A percentile compares a stretch with the other conserved stretches of the same genome.
Conservation (phyloP, 2,888 invertebrate genomes). For the Eupeodes latifasciatus region DNA sequence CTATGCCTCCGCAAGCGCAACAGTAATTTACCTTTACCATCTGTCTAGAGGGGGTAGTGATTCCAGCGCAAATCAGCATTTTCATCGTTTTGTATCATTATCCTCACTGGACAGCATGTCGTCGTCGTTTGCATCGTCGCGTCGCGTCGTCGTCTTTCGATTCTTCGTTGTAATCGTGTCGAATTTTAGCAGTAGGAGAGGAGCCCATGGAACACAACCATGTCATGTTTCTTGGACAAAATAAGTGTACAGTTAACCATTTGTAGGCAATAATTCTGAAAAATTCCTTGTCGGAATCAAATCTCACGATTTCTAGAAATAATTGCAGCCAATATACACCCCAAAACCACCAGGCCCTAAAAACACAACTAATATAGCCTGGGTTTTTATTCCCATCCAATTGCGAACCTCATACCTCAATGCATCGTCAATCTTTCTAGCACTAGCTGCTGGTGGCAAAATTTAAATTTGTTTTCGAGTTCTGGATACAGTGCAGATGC, state of each 20-base stretch:
- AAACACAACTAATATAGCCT: neutral
- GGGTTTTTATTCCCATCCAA: neutral
- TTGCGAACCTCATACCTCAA: neutral
- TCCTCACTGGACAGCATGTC: slow-evolving; percentile 44
- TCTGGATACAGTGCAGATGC: slow-evolving; percentile 28
- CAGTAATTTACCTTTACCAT: slow-evolving; percentile 48
- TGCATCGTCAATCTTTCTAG: neutral
- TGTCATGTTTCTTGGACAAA: slow-evolving; percentile 36
- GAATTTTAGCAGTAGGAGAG: slow-evolving; percentile 17
- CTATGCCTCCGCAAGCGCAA: slow-evolving; percentile 10
- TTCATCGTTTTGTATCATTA: slow-evolving; percentile 60
- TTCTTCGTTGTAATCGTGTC: slow-evolving; percentile 31
- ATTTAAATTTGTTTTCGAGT: slow-evolving; percentile 54
- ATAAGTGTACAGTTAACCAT: slow-evolving; percentile 58
- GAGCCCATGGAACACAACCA: slow-evolving; percentile 9
- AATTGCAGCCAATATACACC: slow-evolving; percentile 39
- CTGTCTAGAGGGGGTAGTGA: slow-evolving; percentile 40
- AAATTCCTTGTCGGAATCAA: slow-evolving; percentile 47
- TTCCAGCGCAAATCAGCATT: slow-evolving; percentile 48
- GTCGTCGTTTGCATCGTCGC: neutral
- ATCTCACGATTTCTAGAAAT: slow-evolving; percentile 61
- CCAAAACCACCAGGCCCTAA: slow-evolving; percentile 19
- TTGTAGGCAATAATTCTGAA: too few relatives aligned
- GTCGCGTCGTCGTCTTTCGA: slow-evolving; percentile 28
- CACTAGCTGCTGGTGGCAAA: neutral